These are phyloP conservation scores for Artibeus lituratus DNA, from an alignment of 2,797 vertebrate genomes.

Conservation along the genomic window DNA sequence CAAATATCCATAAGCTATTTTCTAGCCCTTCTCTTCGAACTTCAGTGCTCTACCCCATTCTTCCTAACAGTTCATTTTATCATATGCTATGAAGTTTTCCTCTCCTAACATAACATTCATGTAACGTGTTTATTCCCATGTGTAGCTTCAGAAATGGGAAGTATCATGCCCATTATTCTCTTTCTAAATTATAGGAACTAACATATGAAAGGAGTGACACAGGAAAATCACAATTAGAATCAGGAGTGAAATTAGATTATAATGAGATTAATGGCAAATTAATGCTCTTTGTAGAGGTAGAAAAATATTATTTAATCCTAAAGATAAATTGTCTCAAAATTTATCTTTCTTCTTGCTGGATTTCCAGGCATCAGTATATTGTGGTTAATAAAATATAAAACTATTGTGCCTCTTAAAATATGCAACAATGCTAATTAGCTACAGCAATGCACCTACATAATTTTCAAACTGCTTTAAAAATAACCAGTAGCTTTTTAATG, in stretches of 20 bases:
- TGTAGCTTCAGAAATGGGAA: background rate
- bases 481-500: background rate
- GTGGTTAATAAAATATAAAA: slow-evolving; percentile 52
- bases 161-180: background rate
- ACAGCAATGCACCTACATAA: slow-evolving; percentile 21
- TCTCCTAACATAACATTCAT: background rate
- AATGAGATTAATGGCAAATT: slow-evolving; percentile 25
- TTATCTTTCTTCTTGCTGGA: slow-evolving; percentile 36
- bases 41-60: background rate
- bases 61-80: background rate
- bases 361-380: slow-evolving; percentile 19
- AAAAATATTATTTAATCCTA: slow-evolving; percentile 52
- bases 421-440: slow-evolving; percentile 23
- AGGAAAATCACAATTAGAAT: slow-evolving; percentile 26
- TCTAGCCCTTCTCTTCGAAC: background rate
- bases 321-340: slow-evolving; percentile 45
- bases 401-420: slow-evolving; percentile 43
- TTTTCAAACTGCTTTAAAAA: slow-evolving; percentile 45
- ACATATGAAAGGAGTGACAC: slow-evolving; percentile 5
- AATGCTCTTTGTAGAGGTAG: background rate
- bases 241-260: slow-evolving; percentile 22
- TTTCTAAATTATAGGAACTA: slow-evolving; percentile 10
- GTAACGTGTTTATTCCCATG: background rate
- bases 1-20: background rate
- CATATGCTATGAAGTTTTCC: background rate